Evolutionary conservation across 1,140 invertebrate species (phyloP).

Genomic region (Drosophila bocki): DNA sequence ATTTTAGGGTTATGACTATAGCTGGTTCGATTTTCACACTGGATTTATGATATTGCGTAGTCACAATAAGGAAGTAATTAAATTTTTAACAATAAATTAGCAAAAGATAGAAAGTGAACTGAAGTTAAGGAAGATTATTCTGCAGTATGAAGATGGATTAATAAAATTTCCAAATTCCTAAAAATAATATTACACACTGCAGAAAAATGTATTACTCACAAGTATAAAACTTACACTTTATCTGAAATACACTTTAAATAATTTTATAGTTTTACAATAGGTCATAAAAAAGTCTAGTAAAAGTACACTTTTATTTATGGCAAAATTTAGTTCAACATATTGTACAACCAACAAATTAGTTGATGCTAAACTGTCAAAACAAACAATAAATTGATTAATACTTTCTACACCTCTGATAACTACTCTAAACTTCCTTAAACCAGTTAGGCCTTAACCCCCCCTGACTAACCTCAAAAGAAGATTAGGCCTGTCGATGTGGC

Average conservation of each 20-base stretch:
- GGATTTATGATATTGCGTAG: slow-evolving; percentile 10
- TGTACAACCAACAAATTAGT: not conserved
- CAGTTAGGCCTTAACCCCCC: not conserved
- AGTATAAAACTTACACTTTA: not conserved
- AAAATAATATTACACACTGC: not conserved
- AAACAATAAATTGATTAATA: not conserved
- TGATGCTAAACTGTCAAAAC: slow-evolving; percentile 1
- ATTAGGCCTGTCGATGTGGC: slow-evolving; percentile 7
- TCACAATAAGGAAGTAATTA: not conserved
- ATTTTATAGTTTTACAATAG: not conserved
- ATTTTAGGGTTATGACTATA: not conserved
- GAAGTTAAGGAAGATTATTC: not conserved
- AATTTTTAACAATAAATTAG: not conserved
- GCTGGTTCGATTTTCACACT: slow-evolving; percentile 1
- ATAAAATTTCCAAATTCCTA: not conserved
- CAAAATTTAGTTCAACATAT: not conserved
- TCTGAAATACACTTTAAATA: not conserved
- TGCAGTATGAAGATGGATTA: no score
- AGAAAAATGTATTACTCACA: not conserved
- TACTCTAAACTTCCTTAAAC: slow-evolving; percentile 1
- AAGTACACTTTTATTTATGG: no score
- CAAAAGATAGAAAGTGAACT: not conserved
- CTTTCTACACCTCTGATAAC: not conserved
- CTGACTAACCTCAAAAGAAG: not conserved
- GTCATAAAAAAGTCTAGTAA: not conserved